A percentile compares a stretch with the other conserved stretches of the same genome.
phyloP scores from a whole-genome alignment of 1,140 invertebrate species.

The Stenopsyche tienmushanensis region DNA sequence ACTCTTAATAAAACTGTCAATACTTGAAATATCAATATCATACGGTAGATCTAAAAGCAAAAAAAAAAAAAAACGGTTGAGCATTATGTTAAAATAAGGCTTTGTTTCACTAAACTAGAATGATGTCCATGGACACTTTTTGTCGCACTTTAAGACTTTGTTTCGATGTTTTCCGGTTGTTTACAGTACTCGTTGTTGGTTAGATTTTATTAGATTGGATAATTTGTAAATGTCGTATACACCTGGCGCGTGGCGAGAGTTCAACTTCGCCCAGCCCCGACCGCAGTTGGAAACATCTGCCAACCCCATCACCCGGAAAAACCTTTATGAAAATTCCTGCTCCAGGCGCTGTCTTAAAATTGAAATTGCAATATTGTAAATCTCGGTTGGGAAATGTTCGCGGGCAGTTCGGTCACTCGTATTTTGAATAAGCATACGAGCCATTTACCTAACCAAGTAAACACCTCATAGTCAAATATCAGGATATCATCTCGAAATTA shows the following conservation, averaged over 20 bases:
- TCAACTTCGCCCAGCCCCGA: conserved; percentile 11
- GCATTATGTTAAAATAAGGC: background rate
- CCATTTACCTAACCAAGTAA: too few species aligned
- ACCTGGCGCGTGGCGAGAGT: conserved; percentile 12
- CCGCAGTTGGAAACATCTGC: conserved; percentile 16
- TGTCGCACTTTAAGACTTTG: background rate
- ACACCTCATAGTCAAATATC: too few species aligned
- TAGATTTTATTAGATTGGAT: conserved; percentile 14
- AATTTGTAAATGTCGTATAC: conserved; percentile 27
- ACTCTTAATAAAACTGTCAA: background rate
- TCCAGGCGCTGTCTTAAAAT: conserved; percentile 2
- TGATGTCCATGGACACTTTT: too few species aligned
- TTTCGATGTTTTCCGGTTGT: background rate
- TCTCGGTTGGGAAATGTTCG: background rate
- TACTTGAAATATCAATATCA: background rate
- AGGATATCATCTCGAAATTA: too few species aligned
- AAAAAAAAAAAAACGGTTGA: background rate
- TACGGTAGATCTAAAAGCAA: background rate
- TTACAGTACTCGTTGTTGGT: background rate
- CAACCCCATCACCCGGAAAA: background rate
- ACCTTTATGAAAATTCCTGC: conserved; percentile 5
- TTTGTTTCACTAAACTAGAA: background rate
- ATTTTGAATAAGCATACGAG: too few species aligned
- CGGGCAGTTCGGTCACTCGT: too few species aligned
- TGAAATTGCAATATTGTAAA: conserved; percentile 5